phyloP scores from a whole-genome alignment of 37 sponge, comb jelly and placozoan genomes.

The Beroe ovata region DNA sequence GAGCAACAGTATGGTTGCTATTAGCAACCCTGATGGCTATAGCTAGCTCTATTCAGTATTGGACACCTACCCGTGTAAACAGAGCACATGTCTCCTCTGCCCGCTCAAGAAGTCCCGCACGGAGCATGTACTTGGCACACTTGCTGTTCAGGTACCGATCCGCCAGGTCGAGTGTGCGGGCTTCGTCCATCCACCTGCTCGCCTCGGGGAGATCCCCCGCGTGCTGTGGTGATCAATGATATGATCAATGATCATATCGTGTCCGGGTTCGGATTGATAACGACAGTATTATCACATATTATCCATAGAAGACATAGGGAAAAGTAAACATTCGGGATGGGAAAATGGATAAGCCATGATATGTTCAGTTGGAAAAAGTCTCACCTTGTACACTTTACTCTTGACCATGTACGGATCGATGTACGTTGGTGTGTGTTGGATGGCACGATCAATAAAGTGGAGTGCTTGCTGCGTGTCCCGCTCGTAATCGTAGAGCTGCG shows the following conservation, averaged over 20 bases:
- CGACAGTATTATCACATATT: no score
- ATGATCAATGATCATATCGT: no score
- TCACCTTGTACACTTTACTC: conserved; percentile 89
- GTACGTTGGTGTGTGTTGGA: conserved; percentile 96
- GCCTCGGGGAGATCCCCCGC: conserved; percentile 84
- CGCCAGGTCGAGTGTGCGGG: conserved; percentile 89
- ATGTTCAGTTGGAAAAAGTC: background rate
- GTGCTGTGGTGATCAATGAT: no score
- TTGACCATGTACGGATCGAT: conserved; percentile 96
- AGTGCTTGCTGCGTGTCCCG: conserved; percentile 74
- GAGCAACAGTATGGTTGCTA: no score
- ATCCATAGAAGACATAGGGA: no score
- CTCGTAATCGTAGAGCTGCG: conserved; percentile 79
- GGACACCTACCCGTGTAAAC: conserved; percentile 92
- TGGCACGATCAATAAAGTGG: conserved; percentile 79
- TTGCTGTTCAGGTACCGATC: conserved; percentile 96
- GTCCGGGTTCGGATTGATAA: no score
- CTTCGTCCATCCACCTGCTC: conserved; percentile 88
- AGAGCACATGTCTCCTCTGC: conserved; percentile 83
- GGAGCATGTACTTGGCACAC: conserved; percentile 90
- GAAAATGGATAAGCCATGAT: no score
- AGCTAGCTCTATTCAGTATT: no score
- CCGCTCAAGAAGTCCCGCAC: no score
- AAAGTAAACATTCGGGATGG: no score
- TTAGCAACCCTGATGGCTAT: no score